Evolutionary conservation across 2,113 vertebrate species (phyloP).

Genomic region (Baryphthengus martii): DNA sequence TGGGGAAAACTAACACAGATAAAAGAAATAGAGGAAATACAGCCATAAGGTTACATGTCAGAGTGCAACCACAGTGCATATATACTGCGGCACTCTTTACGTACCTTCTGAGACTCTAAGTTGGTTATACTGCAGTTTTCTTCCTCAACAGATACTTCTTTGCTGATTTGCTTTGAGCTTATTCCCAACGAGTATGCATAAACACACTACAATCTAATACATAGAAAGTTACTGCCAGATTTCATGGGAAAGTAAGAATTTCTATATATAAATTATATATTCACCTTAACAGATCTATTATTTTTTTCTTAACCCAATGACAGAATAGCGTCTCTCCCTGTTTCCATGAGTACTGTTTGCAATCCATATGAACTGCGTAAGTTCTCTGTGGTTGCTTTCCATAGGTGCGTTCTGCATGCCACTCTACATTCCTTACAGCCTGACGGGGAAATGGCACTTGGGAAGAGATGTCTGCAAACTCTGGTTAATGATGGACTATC

Average conservation of each 20-base stretch:
- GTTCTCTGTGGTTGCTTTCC: neutral
- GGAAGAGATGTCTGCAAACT: slow-evolving; percentile 78
- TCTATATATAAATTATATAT: neutral
- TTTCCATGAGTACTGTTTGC: neutral
- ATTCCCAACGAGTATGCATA: neutral
- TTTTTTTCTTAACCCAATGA: neutral
- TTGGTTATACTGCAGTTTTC: neutral
- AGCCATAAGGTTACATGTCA: neutral
- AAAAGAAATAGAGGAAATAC: neutral
- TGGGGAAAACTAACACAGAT: neutral
- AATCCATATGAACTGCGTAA: neutral
- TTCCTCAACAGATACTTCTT: neutral
- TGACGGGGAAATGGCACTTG: slow-evolving; percentile 77
- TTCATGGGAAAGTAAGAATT: neutral
- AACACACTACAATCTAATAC: neutral
- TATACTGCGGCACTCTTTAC: neutral
- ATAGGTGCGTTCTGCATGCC: slow-evolving; percentile 85
- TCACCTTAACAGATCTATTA: neutral
- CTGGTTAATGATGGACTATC: slow-evolving; percentile 86
- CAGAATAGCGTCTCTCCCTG: neutral
- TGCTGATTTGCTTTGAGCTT: neutral
- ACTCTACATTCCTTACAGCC: slow-evolving; percentile 82
- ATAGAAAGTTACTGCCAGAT: neutral
- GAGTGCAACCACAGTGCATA: neutral
- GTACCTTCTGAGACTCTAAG: neutral